Conservation (phyloP, 2,113 vertebrate species). For the Oryzias celebensis region DNA sequence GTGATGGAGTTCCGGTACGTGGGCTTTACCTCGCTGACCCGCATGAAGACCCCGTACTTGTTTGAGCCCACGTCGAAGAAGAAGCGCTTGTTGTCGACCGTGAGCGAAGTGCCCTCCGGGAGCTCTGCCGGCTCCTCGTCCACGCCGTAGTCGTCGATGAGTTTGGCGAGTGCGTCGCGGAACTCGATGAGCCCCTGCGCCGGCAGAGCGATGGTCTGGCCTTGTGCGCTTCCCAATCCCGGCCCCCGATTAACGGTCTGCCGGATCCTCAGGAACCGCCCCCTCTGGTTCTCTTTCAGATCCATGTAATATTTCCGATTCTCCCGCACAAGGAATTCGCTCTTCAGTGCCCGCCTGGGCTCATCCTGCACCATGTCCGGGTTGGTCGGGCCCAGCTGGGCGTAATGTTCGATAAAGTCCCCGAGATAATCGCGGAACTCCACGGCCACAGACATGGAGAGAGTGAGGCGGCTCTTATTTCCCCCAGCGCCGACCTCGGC, state of each 20-base stretch:
- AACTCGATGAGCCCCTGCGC: constrained; percentile 98
- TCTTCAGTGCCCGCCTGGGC: constrained; percentile 95
- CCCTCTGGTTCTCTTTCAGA: constrained; percentile 98
- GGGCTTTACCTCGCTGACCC: constrained; percentile 98
- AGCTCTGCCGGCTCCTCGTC: constrained; percentile 98
- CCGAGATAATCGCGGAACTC: constrained; percentile 99
- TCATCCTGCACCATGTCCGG: constrained; percentile 92
- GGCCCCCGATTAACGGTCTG: constrained; percentile 98
- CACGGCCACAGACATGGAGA: constrained; percentile 95
- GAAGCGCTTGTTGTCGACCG: constrained; percentile 99
- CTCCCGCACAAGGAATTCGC: constrained; percentile 97
- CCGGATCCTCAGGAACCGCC: constrained; percentile 96
- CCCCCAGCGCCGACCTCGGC: constrained; percentile 93
- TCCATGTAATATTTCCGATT: constrained; percentile 99
- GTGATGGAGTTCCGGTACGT: constrained; percentile 99
- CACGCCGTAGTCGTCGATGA: constrained; percentile 97
- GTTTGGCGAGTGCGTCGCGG: constrained; percentile 95
- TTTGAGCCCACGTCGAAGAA: constrained; percentile 99
- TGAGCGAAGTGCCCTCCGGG: constrained; percentile 97
- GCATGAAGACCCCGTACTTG: constrained; percentile 98
- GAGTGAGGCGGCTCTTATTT: constrained; percentile 93
- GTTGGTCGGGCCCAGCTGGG: constrained; percentile 94
- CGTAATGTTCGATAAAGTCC: constrained; percentile 99
- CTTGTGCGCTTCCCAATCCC: constrained; percentile 94
- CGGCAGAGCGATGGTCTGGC: constrained; percentile 96